phyloP scores from a whole-genome alignment of 2,113 vertebrate species.

The Ameiurus melas region DNA sequence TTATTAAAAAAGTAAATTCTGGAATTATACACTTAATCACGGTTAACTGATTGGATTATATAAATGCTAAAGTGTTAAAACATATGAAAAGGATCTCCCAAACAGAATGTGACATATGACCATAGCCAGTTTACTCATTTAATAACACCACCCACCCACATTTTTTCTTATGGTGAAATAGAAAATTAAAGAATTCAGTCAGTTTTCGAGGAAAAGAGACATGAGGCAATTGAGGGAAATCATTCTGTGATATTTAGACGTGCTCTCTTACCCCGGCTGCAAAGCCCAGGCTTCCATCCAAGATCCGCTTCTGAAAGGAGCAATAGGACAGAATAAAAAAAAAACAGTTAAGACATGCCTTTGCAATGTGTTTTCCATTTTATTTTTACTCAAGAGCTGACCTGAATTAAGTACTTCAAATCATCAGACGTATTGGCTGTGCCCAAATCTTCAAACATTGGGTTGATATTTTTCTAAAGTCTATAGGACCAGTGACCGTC shows the following conservation, averaged over 20 bases:
- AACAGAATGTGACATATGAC: too few relatives aligned
- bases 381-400: not conserved
- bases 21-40: too few relatives aligned
- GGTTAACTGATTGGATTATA: not conserved
- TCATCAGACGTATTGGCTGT: not conserved
- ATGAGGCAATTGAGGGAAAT: not conserved
- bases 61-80: not conserved
- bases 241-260: not conserved
- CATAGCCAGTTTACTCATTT: too few relatives aligned
- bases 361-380: not conserved
- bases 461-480: not conserved
- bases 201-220: not conserved
- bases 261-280: constrained; percentile 88
- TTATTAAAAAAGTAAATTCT: too few relatives aligned
- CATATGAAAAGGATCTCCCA: not conserved
- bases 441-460: not conserved
- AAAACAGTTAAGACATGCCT: not conserved
- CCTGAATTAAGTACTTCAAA: not conserved
- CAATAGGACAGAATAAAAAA: constrained; percentile 21
- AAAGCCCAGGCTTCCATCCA: constrained; percentile 96
- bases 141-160: too few relatives aligned
- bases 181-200: not conserved
- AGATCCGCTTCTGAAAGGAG: constrained; percentile 81
- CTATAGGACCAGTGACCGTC: not conserved
- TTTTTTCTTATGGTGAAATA: not conserved